Evolutionary conservation across 2,797 vertebrate species (phyloP).

Genomic region (Hirundo rustica): DNA sequence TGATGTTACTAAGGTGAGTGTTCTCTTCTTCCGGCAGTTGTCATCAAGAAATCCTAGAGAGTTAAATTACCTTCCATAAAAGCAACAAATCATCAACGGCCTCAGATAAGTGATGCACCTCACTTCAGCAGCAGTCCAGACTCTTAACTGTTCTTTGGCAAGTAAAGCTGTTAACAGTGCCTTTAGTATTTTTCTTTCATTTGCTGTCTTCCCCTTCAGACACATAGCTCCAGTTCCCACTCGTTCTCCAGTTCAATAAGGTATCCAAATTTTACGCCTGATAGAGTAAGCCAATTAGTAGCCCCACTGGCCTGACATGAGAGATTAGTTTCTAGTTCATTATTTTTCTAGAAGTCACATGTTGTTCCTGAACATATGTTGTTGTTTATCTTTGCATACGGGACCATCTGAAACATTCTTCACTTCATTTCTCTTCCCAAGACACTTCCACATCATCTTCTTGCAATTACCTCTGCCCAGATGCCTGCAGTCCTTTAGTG

Average conservation of each 20-base stretch:
- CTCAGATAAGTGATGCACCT: not conserved
- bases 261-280: not conserved
- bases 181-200: not conserved
- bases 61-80: not conserved
- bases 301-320: not conserved
- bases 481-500: not conserved
- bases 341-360: not conserved
- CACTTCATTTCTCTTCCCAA: not conserved
- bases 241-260: not conserved
- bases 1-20: not conserved
- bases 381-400: not conserved
- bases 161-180: not conserved
- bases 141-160: not conserved
- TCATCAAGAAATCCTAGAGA: not conserved
- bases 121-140: not conserved
- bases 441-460: not conserved
- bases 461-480: not conserved
- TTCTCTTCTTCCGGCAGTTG: not conserved
- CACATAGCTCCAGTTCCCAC: not conserved
- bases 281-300: not conserved
- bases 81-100: not conserved
- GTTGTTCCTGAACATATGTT: not conserved
- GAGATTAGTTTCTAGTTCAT: not conserved
- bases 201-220: conserved; percentile 5
- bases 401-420: not conserved